Percentiles rank a stretch among this genome's conserved stretches.
Evolutionary conservation across 2,113 vertebrate genomes (phyloP).

Genomic region (Vulpes lagopus): DNA sequence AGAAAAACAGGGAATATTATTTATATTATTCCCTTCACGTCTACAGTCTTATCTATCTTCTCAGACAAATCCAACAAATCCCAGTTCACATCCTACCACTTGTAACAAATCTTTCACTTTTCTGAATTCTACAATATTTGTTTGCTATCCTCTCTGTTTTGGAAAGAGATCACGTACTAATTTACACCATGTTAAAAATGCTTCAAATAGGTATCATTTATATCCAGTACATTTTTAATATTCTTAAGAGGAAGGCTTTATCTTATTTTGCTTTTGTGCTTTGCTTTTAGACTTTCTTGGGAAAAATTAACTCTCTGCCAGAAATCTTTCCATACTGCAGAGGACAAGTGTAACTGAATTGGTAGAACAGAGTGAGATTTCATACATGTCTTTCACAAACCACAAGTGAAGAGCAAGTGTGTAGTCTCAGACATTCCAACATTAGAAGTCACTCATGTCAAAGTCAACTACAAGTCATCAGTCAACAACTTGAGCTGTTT

Average conservation of each 20-base stretch:
- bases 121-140: not conserved
- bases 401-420: not conserved
- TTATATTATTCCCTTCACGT: not conserved
- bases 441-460: not conserved
- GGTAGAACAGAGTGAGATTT: not conserved
- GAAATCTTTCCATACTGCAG: not conserved
- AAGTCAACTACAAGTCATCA: not conserved
- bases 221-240: not conserved
- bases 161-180: not conserved
- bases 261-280: not conserved
- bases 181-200: not conserved
- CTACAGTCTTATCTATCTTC: not conserved
- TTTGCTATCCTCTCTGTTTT: not conserved
- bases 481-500: not conserved
- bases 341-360: not conserved
- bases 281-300: not conserved
- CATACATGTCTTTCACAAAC: not conserved
- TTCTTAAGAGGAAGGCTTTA: not conserved
- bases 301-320: not conserved
- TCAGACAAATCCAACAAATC: not conserved
- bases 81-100: not conserved
- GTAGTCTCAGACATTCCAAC: not conserved
- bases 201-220: not conserved
- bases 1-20: not conserved
- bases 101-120: not conserved